Conservation (phyloP, 2,113 vertebrate genomes). For the Lophura nycthemera region DNA sequence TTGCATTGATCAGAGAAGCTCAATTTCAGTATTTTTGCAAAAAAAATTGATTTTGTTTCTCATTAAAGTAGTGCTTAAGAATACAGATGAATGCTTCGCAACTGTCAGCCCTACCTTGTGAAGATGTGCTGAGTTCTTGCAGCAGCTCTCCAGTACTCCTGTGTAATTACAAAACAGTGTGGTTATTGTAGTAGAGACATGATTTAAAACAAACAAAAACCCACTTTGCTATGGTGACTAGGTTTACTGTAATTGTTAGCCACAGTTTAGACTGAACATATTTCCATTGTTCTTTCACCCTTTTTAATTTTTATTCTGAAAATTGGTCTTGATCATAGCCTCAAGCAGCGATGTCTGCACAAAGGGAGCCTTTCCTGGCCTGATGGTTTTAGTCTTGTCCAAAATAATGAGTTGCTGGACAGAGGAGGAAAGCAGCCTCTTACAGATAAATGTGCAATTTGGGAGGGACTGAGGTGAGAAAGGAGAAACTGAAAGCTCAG, state of each 20-base stretch:
- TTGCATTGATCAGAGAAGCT: not conserved
- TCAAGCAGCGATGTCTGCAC: no score
- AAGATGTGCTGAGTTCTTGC: not conserved
- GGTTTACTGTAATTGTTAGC: not conserved
- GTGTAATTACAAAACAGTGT: not conserved
- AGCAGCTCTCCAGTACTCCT: not conserved
- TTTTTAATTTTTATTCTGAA: not conserved
- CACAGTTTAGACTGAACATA: not conserved
- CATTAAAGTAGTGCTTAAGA: not conserved
- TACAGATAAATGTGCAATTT: not conserved
- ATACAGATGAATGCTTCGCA: not conserved
- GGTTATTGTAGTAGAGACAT: not conserved
- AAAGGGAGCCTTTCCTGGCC: not conserved
- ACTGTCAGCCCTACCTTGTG: not conserved
- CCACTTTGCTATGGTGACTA: not conserved
- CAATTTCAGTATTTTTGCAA: not conserved
- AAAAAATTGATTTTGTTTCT: not conserved
- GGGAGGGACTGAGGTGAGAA: not conserved
- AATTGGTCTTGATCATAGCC: not conserved
- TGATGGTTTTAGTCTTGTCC: not conserved
- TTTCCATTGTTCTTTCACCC: not conserved
- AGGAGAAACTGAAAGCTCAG: not conserved
- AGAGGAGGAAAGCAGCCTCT: not conserved
- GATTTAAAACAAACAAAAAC: no score
- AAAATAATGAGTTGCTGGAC: not conserved